These are phyloP conservation scores for Bucorvus abyssinicus DNA, from an alignment of 2,797 vertebrate species.

Conservation along the genomic window DNA sequence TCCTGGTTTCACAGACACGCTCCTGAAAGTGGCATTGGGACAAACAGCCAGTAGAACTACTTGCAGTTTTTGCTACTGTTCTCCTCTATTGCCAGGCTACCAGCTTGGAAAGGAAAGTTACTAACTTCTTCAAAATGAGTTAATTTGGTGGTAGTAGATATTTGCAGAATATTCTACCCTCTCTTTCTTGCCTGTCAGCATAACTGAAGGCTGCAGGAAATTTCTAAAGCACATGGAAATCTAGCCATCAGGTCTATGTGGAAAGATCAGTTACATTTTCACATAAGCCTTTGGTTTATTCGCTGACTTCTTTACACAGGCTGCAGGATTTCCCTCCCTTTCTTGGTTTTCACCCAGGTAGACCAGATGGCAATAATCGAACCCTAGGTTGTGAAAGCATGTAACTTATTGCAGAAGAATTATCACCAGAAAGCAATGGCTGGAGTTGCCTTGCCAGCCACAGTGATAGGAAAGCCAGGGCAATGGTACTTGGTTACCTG, in stretches of 20 bases:
- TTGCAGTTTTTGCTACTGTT: not conserved
- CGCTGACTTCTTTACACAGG: not conserved
- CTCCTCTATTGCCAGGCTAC: not conserved
- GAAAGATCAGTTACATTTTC: not conserved
- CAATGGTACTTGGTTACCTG: not conserved
- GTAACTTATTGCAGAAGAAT: not conserved
- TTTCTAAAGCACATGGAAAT: not conserved
- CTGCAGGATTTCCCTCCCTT: not conserved
- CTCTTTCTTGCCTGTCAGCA: not conserved
- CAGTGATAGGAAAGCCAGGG: not conserved
- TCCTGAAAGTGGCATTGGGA: not conserved
- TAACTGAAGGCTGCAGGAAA: not conserved
- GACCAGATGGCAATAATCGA: not conserved
- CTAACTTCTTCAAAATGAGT: not conserved
- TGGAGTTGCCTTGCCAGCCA: not conserved
- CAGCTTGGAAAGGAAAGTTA: not conserved
- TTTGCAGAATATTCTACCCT: conserved; percentile 19
- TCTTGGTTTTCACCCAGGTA: not conserved
- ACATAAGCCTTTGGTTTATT: not conserved
- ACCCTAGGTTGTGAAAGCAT: not conserved
- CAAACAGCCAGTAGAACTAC: not conserved
- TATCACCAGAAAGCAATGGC: not conserved
- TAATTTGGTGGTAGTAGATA: not conserved
- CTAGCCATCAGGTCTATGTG: not conserved
- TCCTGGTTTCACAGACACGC: not conserved